Conservation (phyloP, 1,140 invertebrate genomes). For the Pseudomyrmex sp. region DNA sequence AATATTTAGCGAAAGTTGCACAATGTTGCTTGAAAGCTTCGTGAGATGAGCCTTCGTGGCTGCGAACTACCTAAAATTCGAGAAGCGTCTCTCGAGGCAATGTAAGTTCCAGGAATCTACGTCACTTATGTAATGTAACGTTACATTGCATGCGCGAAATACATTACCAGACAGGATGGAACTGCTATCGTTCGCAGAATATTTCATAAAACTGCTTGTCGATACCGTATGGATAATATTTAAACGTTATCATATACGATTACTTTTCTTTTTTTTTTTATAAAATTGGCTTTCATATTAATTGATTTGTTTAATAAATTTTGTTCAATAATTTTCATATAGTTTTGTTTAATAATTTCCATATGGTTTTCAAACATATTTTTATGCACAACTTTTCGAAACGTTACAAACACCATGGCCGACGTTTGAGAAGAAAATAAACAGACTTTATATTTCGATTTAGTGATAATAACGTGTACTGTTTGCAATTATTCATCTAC, state of each 20-base stretch:
- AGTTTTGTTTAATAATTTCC: not conserved
- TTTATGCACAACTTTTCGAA: not conserved
- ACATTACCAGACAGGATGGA: slow-evolving; percentile 28
- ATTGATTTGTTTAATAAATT: slow-evolving; percentile 1
- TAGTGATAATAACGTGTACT: not conserved
- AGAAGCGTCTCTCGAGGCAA: slow-evolving; percentile 23
- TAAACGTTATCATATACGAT: not conserved
- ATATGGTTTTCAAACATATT: not conserved
- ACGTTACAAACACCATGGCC: too few species aligned
- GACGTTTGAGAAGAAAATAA: not conserved
- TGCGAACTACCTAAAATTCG: slow-evolving; percentile 50
- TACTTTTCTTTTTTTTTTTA: too few species aligned
- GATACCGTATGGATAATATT: not conserved
- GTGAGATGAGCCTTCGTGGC: slow-evolving; percentile 37
- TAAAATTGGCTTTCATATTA: not conserved
- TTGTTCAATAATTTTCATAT: not conserved
- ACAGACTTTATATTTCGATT: not conserved
- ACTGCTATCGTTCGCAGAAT: slow-evolving; percentile 16
- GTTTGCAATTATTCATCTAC: not conserved
- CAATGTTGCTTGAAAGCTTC: slow-evolving; percentile 36
- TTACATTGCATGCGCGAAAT: slow-evolving; percentile 49
- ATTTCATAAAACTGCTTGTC: slow-evolving; percentile 28
- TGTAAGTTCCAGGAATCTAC: slow-evolving; percentile 41
- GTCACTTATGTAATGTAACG: slow-evolving; percentile 48
- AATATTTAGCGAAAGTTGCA: not conserved